Evolutionary conservation across 2,888 invertebrate species (phyloP), one percentile per base, ranked within the genome.

Genomic region (Neoascia interrupta): DNA sequence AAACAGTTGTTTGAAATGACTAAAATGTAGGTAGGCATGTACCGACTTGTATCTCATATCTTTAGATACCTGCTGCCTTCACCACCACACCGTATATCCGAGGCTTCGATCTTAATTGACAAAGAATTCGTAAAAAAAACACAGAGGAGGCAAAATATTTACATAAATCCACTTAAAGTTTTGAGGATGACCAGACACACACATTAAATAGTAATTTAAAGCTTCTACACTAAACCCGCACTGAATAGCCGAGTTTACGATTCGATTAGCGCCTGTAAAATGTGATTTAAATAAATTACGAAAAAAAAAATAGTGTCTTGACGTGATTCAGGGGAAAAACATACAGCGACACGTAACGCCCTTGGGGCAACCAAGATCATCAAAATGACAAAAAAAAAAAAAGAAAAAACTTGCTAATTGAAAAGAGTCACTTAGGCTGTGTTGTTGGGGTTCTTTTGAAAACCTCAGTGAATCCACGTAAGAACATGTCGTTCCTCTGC

Each of bases 241-340:
- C 31, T 41, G 61, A 75, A 54, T 56, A 63, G 23, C 23, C 49
- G 10, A 34, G 51, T 72, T 72, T 39, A 76, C 43, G 58, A 64
- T 53, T 41, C 34, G 49, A 51, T 64, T 64, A 76, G 53, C 72
- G 64, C 76, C 76, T 60, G 10, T 49, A 34, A 56, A 37, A 45
- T 41, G 16, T 56, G 56, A 58, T 58, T 68, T 47, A 68, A 56
- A 68, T 53, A 49, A 56, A 45, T 45, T 51, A 5, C 0, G 10
- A 16, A 26, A 23, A 21, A 54, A 45, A 31, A 34, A 26, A 8
- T 21, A 18, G 11, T 43, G n/a, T 43, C n/a, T 39, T 56, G 6
- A 47, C 37, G 19, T 47, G 66, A 47, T 56, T 66, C 21, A 13
- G 3, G 5, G 5, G 1, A 11, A 8, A 23, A 37, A 18, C 16